Evolutionary conservation across 2,113 vertebrate genomes (phyloP).

Genomic region (Sinocyclocheilus anophthalmus): DNA sequence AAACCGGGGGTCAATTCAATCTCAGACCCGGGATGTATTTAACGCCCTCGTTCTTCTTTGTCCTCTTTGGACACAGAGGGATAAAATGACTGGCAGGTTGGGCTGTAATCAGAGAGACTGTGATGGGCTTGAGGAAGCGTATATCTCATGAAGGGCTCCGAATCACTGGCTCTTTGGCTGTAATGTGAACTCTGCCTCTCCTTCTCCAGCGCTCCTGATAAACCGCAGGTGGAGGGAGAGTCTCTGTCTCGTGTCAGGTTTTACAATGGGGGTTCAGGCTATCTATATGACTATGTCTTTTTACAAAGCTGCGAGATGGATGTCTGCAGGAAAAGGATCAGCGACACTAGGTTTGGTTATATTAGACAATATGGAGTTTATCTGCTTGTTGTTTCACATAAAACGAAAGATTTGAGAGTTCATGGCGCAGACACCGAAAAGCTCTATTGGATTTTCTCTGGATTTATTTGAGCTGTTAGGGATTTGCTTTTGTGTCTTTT

Average conservation of each 20-base stretch:
- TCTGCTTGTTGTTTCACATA: constrained; percentile 33
- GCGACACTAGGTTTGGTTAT: constrained; percentile 19
- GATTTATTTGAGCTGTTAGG: constrained; percentile 19
- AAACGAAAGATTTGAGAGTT: constrained; percentile 30
- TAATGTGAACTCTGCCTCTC: constrained; percentile 33
- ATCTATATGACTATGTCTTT: neutral
- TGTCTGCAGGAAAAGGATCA: constrained; percentile 22
- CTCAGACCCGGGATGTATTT: constrained; percentile 30
- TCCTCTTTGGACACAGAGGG: neutral
- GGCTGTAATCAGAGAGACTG: constrained; percentile 15
- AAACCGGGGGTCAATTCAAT: constrained; percentile 11
- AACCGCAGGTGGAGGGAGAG: neutral
- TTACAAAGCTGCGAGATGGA: constrained; percentile 1
- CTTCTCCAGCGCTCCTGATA: constrained; percentile 13
- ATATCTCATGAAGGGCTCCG: constrained; percentile 23
- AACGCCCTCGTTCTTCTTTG: constrained; percentile 22
- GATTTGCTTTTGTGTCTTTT: constrained; percentile 25
- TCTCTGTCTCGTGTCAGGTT: constrained; percentile 20
- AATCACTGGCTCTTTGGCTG: neutral
- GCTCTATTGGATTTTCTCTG: constrained; percentile 14
- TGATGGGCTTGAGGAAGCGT: constrained; percentile 2
- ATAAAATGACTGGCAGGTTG: constrained; percentile 27
- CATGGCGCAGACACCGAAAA: constrained; percentile 18
- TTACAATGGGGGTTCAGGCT: neutral
- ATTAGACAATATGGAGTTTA: constrained; percentile 13